Evolutionary conservation across 2,113 vertebrate species (phyloP).

Genomic region (Aptenodytes forsteri): DNA sequence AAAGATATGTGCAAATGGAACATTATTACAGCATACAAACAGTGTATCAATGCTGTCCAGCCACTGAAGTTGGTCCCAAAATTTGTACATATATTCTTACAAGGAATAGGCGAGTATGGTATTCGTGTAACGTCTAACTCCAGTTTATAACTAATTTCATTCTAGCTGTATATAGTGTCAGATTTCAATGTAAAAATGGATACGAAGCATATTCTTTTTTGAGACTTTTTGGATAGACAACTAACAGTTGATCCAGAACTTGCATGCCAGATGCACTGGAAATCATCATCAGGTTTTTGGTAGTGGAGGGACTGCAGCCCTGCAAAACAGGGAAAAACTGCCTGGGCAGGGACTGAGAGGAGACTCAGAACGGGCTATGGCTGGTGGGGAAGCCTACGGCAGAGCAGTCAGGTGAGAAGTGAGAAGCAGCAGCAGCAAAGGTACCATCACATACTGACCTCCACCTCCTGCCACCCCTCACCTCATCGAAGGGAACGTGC

Average conservation of each 20-base stretch:
- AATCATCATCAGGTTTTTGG: background rate
- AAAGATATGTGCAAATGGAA: background rate
- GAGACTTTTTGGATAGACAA: background rate
- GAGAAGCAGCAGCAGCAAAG: background rate
- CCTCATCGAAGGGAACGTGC: accelerated
- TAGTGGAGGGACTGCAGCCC: background rate
- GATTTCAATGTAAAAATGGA: background rate
- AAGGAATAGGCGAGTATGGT: background rate
- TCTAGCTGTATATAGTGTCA: background rate
- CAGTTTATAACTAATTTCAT: background rate
- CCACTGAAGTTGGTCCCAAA: background rate
- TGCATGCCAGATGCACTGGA: background rate
- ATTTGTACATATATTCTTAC: background rate
- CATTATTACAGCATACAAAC: background rate
- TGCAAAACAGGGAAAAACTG: background rate
- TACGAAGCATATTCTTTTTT: background rate
- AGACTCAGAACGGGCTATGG: background rate
- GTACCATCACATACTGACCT: background rate
- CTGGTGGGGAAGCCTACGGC: accelerated
- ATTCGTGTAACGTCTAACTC: background rate
- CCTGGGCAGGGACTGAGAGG: background rate
- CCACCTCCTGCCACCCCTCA: background rate
- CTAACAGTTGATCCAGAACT: background rate
- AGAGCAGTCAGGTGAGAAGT: background rate
- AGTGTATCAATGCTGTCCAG: background rate